These are phyloP conservation scores for Drosophila peninsularis DNA, from an alignment of 2,888 invertebrate species.

Conservation along the genomic window DNA sequence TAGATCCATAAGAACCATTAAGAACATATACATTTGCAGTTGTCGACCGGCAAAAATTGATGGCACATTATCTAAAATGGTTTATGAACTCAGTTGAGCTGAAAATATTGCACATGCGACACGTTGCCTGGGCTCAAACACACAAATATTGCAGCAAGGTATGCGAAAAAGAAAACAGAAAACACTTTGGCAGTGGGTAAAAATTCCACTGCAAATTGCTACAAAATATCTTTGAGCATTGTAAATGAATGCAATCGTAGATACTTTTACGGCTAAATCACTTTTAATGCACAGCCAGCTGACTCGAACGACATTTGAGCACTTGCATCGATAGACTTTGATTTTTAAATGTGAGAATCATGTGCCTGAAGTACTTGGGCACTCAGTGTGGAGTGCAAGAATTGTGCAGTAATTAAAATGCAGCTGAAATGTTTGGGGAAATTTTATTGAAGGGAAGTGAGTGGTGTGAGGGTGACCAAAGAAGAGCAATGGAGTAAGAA, in stretches of 20 bases:
- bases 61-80: slow-evolving; percentile 24
- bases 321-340: slow-evolving; percentile 29
- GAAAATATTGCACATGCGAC: slow-evolving; percentile 28
- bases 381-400: background rate
- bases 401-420: background rate
- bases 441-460: background rate
- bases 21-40: slow-evolving; percentile 16
- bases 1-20: slow-evolving; percentile 16
- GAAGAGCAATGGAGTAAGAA: background rate
- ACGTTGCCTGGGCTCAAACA: background rate
- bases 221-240: slow-evolving; percentile 26
- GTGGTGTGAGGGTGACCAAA: background rate
- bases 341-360: background rate
- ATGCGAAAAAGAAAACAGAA: slow-evolving; percentile 1
- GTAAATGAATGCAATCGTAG: slow-evolving; percentile 16
- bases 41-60: slow-evolving; percentile 32
- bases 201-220: slow-evolving; percentile 18
- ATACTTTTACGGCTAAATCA: slow-evolving; percentile 23
- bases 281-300: slow-evolving; percentile 29
- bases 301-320: slow-evolving; percentile 22
- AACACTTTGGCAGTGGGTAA: slow-evolving; percentile 20
- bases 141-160: background rate
- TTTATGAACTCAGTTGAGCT: slow-evolving; percentile 9
- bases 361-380: background rate
- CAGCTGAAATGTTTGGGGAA: background rate